A percentile compares a stretch with the other conserved stretches of the same genome.
Conservation (phyloP, 1,140 invertebrate species). For the Vanessa atalanta region DNA sequence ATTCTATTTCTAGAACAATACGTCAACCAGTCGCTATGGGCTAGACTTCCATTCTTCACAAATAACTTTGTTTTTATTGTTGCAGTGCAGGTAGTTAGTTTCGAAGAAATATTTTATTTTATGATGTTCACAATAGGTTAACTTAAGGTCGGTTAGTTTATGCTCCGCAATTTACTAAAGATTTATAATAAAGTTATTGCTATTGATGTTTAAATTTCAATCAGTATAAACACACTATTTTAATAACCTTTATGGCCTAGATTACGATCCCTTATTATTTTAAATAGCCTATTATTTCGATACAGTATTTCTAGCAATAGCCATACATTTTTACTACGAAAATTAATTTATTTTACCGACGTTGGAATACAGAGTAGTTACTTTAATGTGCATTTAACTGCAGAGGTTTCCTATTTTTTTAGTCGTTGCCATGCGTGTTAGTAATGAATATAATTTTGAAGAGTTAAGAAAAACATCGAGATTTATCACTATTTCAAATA, state of each 20-base stretch:
- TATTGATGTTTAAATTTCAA: constrained; percentile 9
- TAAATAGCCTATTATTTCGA: constrained; percentile 15
- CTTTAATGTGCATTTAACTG: not conserved
- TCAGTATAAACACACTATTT: not conserved
- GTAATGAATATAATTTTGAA: too few species aligned
- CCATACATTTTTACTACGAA: constrained; percentile 10
- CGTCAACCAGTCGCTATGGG: constrained; percentile 10
- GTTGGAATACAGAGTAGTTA: not conserved
- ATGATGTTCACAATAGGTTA: not conserved
- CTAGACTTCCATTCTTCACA: not conserved
- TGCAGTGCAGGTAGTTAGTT: constrained; percentile 7
- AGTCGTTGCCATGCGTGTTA: too few species aligned
- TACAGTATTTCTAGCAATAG: constrained; percentile 5
- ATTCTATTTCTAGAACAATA: constrained; percentile 25
- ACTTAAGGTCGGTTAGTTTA: too few species aligned
- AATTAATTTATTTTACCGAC: constrained; percentile 8
- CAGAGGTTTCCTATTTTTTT: too few species aligned
- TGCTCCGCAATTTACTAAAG: too few species aligned
- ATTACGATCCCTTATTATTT: constrained; percentile 19
- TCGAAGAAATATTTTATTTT: constrained; percentile 15
- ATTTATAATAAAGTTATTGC: not conserved
- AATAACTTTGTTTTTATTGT: constrained; percentile 2
- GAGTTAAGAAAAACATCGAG: too few species aligned
- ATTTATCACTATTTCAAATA: too few species aligned
- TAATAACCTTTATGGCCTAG: constrained; percentile 10